Evolutionary conservation across 2,113 vertebrate species (phyloP), one percentile per base, ranked within the genome.

Genomic region (Menura novaehollandiae): DNA sequence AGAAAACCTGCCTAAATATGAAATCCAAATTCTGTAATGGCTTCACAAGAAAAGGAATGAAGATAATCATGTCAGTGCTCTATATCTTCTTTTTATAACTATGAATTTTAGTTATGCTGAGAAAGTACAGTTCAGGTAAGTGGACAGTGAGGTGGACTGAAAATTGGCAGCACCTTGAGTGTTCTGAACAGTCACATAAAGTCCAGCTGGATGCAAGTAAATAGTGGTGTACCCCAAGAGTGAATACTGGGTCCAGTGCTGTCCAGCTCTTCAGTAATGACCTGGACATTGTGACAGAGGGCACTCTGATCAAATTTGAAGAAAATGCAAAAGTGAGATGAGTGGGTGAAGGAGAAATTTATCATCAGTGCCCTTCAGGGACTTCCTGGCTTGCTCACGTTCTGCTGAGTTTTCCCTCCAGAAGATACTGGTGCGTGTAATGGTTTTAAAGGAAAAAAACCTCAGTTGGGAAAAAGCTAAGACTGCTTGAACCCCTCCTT

Each of bases 401-500:
- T 63, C 39, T 44, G 15, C 43, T 63, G 18, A 63, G 18, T 37
- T 56, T 47, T 71, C 15, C 22, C 56, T 63, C 23, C 15, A 63
- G 27, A 56, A 56, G 32, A 27, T 24, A 49, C 7, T 13, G 1
- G 46, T 26, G 8, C 32, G 8, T 56, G 17, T 56, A 75, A 32
- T 21, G 24, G 10, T 20, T 75, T 58, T 26, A 59, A 67, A 75
- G 26, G 24, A 49, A 30, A 41, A 85, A 59, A 49, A 43, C 5
- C 10, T 51, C 26, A 21, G 20, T 17, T 9, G 11, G 35, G 7
- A 59, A 58, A 32, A 76, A 16, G 10, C 43, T 58, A 49, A 35
- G 52, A 49, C 35, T 66, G 15, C 11, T 76, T 58, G 62, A 58
- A 21, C 0, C 0, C 1, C 8, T n/a, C 20, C 2, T 7, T 43